Evolutionary conservation across 2,888 invertebrate species (phyloP), one percentile per base, ranked within the genome.

Genomic region (Euphydryas editha): DNA sequence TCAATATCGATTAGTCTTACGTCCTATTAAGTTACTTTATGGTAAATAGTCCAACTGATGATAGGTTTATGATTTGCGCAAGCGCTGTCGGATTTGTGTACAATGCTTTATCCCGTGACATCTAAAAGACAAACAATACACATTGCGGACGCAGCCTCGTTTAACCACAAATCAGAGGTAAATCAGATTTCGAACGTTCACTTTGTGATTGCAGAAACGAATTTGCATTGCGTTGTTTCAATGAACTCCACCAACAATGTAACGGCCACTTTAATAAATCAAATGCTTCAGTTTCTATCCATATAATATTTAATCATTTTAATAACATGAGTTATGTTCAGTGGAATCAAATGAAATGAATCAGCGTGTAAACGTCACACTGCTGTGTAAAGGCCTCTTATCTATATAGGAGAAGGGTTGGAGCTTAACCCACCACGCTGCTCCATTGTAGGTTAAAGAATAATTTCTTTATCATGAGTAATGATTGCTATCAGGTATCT

Each of bases 131-230:
- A 65, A 68, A 68, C 65, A 63, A 69, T 63, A 60, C 62, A 56
- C 57, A 56, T 47, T 57, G 68, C 59, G 61, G 71, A 69, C 71
- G 73, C 72, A 72, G 72, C 75, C 71, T 70, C 72, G 81, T 78
- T 81, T 78, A 81, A 80, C 90, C 90, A 86, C 90, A 91, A 90
- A 89, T 90, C 88, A 90, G 87, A 78, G 87, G 87, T 85, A 88
- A 90, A 90, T 91, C 90, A 86, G 86, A 90, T 91, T 90, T 84
- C 81, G 85, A 85, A 80, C 84, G 85, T 81, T 81, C 83, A 81
- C 72, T 77, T 77, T 84, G 85, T 88, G 88, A 90, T 90, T 90
- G 88, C 86, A 81, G 86, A 82, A 86, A 78, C 78, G 77, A 79
- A 80, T 58, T 68, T 68, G 65, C 51, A 59, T 65, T 68, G 69